Percentiles rank a stretch among this genome's conserved stretches.
These are phyloP conservation scores for Gryllus longicercus DNA, from an alignment of 2,888 invertebrate genomes.

Conservation along the genomic window DNA sequence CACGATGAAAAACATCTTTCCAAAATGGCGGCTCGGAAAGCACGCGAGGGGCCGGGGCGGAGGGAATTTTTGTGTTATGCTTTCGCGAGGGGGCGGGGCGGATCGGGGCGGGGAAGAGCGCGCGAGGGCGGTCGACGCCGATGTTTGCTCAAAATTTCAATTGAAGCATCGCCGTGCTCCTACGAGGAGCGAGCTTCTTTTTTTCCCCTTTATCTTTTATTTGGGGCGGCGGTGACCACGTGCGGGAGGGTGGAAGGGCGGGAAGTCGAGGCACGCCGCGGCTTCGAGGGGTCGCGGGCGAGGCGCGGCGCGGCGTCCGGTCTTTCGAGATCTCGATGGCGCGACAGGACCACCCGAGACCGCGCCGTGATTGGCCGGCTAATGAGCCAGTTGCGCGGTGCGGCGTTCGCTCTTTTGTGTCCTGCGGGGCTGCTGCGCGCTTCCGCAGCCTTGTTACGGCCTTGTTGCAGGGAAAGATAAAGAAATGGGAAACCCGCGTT, in stretches of 20 bases:
- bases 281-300: background rate
- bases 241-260: background rate
- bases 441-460: too few relatives aligned
- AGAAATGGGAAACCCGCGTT: too few relatives aligned
- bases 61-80: background rate
- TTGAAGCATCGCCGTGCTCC: background rate
- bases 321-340: background rate
- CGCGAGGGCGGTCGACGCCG: too few relatives aligned
- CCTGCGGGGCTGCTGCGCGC: too few relatives aligned
- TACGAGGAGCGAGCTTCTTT: background rate
- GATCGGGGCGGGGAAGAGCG: background rate
- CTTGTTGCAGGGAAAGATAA: too few relatives aligned
- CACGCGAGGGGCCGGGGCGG: background rate
- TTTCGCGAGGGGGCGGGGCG: background rate
- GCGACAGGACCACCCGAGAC: background rate
- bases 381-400: background rate
- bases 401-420: background rate
- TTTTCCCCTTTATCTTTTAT: background rate
- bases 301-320: background rate
- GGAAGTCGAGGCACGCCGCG: background rate
- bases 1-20: too few relatives aligned
- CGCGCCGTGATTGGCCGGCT: background rate
- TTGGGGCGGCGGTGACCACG: background rate
- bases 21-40: too few relatives aligned
- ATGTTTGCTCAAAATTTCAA: slow-evolving; percentile 9